Evolutionary conservation across 2,888 invertebrate genomes (phyloP).

Genomic region (Candidula unifasciata): DNA sequence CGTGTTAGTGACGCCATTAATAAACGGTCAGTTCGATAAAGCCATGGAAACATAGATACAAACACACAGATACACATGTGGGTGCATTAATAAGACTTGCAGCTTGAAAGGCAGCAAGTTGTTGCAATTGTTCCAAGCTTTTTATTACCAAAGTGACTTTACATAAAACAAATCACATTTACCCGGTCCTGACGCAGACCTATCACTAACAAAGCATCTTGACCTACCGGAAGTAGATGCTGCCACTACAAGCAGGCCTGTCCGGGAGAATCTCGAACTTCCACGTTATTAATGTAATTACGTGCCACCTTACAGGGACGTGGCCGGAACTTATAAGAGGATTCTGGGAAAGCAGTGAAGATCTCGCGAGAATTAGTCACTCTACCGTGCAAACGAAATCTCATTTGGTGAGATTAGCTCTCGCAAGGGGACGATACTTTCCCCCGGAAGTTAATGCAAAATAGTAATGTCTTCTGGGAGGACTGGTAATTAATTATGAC

Average conservation of each 20-base stretch:
- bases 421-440: neutral
- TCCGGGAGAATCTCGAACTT: neutral
- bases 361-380: neutral
- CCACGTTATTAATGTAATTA: constrained; percentile 23
- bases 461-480: neutral
- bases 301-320: neutral
- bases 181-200: no score
- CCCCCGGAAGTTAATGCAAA: neutral
- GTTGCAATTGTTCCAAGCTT: no score
- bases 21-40: neutral
- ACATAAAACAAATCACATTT: no score
- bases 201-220: no score
- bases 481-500: neutral
- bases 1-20: neutral
- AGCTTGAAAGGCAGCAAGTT: neutral
- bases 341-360: neutral
- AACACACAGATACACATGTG: neutral
- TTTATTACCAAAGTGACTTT: no score
- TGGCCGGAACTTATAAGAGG: constrained; percentile 16
- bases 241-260: neutral
- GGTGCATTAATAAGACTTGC: neutral
- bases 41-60: neutral
- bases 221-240: neutral
- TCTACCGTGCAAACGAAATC: constrained; percentile 12
- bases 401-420: neutral